Base-by-base conservation (phyloP, 1,140 invertebrate genomes). In the Cydia splendana region DNA sequence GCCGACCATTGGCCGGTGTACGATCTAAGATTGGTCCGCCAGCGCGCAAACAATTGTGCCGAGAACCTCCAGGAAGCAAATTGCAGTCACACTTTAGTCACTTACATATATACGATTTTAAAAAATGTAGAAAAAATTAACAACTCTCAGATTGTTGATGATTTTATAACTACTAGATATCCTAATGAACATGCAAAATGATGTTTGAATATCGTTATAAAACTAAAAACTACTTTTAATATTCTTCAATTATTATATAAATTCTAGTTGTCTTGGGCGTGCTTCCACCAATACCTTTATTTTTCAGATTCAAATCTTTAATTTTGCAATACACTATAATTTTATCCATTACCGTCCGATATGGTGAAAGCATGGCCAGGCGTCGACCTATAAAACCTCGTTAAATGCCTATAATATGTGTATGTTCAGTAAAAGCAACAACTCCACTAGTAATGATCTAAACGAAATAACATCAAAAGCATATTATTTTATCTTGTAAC, bases 381-480 rank as follows among this genome's bases (percentile, higher is more conserved):
- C 13, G n/a, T 15, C 15, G 15, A 30, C 51, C 73, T 77, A 71
- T 71, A 77, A 76, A 18, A 51, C 53, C 53, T 51, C 80, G 24
- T 80, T 84, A 78, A 81, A 82, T 82, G 80, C 69, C 80, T 84
- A 84, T 80, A 77, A 81, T 76, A 78, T 73, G 62, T 78, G 45
- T 62, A 28, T 75, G 82, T 82, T 75, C 65, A 80, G 79, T 80
- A 73, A 86, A 86, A 89, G 85, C 87, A 88, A 88, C 81, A 73
- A 83, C 79, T 78, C 74, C 76, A 80, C 81, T 79, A 85, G 65
- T 83, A 84, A 83, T 80, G 83, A 85, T 85, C 81, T 80, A 80
- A 82, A 78, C 83, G 78, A 71, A 80, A 79, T 78, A 86, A 87
- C 85, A 87, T 85, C 82, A 81, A 90, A 90, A 88, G 87, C 87